These are phyloP conservation scores for Ethmia dodecea DNA, from an alignment of 2,888 invertebrate genomes.

Conservation along the genomic window DNA sequence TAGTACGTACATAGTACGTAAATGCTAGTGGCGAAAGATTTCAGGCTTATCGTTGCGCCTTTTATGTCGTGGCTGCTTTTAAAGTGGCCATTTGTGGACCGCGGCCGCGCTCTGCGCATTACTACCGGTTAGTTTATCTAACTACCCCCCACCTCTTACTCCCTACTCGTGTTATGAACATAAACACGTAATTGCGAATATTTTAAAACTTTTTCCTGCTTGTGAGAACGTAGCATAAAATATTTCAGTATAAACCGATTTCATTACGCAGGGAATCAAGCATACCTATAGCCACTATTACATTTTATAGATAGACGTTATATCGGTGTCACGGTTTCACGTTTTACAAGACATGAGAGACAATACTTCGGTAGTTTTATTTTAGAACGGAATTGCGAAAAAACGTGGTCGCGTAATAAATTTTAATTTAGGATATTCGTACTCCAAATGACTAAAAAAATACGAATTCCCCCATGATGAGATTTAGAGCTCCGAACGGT, in stretches of 20 bases:
- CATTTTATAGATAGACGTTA: neutral
- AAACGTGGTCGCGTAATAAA: too few species aligned
- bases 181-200: neutral
- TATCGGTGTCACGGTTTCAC: neutral
- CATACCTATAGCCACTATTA: neutral
- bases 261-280: neutral
- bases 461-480: too few species aligned
- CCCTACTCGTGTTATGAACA: neutral
- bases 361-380: too few species aligned
- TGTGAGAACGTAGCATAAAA: neutral
- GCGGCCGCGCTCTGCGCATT: slow-evolving; percentile 13
- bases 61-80: slow-evolving; percentile 20
- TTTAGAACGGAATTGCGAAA: too few species aligned
- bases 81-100: slow-evolving; percentile 26
- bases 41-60: slow-evolving; percentile 21
- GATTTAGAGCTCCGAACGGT: too few species aligned
- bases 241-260: neutral
- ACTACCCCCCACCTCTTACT: slow-evolving; percentile 11
- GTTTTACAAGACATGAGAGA: too few species aligned
- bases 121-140: slow-evolving; percentile 19
- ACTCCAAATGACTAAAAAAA: too few species aligned
- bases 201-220: neutral
- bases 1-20: too few species aligned
- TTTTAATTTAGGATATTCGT: too few species aligned
- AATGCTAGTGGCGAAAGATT: slow-evolving; percentile 24